phyloP scores from a whole-genome alignment of 1,140 invertebrate species.

The Brachionus sp. region DNA sequence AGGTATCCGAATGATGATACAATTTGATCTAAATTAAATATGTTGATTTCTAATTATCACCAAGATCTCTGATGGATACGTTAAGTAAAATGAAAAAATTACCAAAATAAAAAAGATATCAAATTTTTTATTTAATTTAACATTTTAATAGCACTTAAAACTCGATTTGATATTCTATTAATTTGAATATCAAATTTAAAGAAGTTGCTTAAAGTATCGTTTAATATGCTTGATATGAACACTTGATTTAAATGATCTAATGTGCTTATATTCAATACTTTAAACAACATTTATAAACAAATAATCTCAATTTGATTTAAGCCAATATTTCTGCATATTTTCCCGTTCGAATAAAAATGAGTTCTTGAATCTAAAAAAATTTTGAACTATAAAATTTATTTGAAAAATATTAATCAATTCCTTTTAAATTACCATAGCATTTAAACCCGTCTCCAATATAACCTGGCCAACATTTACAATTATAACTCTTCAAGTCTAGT shows the following conservation, averaged over 20 bases:
- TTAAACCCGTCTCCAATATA: slow-evolving; percentile 32
- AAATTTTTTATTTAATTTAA: no score
- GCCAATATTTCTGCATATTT: not conserved
- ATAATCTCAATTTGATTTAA: not conserved
- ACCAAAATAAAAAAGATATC: no score
- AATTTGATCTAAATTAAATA: not conserved
- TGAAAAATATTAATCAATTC: not conserved
- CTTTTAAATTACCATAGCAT: not conserved
- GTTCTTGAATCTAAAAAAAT: not conserved
- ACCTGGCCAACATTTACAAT: slow-evolving; percentile 27
- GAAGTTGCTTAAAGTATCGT: not conserved
- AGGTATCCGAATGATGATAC: not conserved
- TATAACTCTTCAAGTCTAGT: not conserved
- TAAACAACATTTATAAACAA: not conserved
- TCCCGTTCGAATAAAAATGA: not conserved
- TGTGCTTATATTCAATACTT: slow-evolving; percentile 33
- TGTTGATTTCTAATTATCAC: not conserved
- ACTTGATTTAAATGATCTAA: not conserved
- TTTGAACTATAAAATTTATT: not conserved
- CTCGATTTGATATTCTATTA: not conserved
- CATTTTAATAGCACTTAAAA: not conserved
- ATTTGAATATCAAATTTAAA: not conserved
- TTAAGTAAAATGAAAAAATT: not conserved
- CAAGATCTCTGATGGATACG: not conserved
- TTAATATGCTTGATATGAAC: slow-evolving; percentile 1